Conservation (phyloP, 2,888 invertebrate species). For the Thelaira solivaga region DNA sequence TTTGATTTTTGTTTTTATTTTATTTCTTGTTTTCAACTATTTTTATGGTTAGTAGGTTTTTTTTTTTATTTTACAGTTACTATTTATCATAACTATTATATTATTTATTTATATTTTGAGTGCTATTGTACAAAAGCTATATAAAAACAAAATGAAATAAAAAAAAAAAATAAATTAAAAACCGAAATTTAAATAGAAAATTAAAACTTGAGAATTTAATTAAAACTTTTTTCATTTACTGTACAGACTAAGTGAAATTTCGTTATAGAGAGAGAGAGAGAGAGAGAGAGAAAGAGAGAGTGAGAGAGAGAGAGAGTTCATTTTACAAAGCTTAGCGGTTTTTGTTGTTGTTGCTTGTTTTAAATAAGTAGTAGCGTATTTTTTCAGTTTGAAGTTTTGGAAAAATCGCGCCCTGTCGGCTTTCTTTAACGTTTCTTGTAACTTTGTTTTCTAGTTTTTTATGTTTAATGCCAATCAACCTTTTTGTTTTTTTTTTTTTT, state of each 20-base stretch:
- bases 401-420: constrained; percentile 75
- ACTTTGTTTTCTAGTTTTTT: constrained; percentile 2
- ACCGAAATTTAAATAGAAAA: neutral
- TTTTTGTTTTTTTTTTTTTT: constrained; percentile 64
- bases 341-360: constrained; percentile 17
- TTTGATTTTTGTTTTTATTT: neutral
- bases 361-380: constrained; percentile 63
- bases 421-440: constrained; percentile 47
- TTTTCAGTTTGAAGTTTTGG: constrained; percentile 52
- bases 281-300: neutral
- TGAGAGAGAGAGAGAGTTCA: constrained; percentile 26
- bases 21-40: neutral
- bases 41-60: too few relatives aligned
- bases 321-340: constrained; percentile 45
- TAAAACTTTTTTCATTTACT: neutral
- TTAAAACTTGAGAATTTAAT: neutral
- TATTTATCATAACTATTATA: constrained; percentile 8
- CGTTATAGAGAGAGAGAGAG: neutral
- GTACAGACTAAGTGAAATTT: too few relatives aligned
- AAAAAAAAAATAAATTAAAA: neutral
- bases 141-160: neutral
- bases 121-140: constrained; percentile 18
- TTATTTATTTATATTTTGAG: neutral
- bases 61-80: too few relatives aligned
- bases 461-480: constrained; percentile 75